Conservation (phyloP, 1,140 invertebrate species). For the Amphibalanus amphitrite region DNA sequence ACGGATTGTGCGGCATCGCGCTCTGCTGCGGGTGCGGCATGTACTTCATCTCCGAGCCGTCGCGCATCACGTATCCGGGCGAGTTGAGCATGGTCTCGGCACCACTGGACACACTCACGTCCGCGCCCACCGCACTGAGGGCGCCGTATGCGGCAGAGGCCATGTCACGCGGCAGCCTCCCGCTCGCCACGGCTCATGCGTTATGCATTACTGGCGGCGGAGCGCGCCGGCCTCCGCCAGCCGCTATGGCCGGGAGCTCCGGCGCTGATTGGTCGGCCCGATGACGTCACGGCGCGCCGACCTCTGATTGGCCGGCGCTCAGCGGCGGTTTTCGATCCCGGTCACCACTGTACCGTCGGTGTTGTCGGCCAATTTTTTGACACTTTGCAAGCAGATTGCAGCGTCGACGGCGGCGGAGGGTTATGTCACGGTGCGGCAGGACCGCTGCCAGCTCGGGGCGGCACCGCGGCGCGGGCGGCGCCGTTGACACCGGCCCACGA, state of each 20-base stretch:
- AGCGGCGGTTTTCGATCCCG: constrained; percentile 1
- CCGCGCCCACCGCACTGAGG: constrained; percentile 20
- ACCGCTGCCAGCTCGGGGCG: neutral
- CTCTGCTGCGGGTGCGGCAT: constrained; percentile 54
- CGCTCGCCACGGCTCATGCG: neutral
- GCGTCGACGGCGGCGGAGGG: neutral
- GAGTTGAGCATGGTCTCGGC: constrained; percentile 20
- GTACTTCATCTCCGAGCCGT: constrained; percentile 75
- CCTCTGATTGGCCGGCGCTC: neutral
- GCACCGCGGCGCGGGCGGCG: neutral
- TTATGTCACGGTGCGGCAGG: too few species aligned
- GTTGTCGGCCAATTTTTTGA: constrained; percentile 1
- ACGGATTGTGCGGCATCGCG: constrained; percentile 53
- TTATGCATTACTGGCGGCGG: constrained; percentile 11
- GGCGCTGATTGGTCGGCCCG: neutral
- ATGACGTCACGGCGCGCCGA: neutral
- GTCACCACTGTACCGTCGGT: neutral
- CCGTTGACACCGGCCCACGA: neutral
- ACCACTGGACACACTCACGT: constrained; percentile 20
- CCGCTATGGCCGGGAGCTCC: constrained; percentile 7
- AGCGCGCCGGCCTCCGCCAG: constrained; percentile 17
- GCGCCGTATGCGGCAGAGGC: constrained; percentile 19
- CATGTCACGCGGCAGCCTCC: constrained; percentile 7
- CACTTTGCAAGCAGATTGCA: constrained; percentile 1
- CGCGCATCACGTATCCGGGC: constrained; percentile 18